phyloP scores from a whole-genome alignment of 2,113 vertebrate genomes.

The Caretta caretta region DNA sequence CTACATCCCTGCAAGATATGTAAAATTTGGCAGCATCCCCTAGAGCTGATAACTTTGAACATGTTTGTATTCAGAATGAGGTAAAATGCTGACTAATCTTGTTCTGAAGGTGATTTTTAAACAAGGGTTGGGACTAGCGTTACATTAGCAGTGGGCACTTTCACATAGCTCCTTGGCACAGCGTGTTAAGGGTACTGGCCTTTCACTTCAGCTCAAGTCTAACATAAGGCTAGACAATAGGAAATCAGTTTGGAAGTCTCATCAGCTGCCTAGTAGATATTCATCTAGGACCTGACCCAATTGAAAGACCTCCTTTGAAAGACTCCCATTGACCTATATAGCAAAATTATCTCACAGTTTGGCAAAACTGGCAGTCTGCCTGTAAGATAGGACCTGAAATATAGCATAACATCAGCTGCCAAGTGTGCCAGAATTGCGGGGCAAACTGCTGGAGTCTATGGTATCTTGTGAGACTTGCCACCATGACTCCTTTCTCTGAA shows the following conservation, averaged over 20 bases:
- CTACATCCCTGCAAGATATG: not conserved
- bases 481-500: constrained; percentile 8
- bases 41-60: not conserved
- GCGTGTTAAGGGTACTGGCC: not conserved
- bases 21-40: not conserved
- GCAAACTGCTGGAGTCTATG: not conserved
- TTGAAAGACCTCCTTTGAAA: not conserved
- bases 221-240: not conserved
- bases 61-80: not conserved
- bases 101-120: not conserved
- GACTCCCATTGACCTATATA: not conserved
- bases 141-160: not conserved
- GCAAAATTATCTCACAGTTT: not conserved
- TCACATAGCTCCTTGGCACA: not conserved
- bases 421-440: not conserved
- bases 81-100: rapidly evolving
- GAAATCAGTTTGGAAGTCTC: not conserved
- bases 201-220: not conserved
- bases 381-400: not conserved
- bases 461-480: not conserved
- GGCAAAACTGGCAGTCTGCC: not conserved
- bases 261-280: not conserved
- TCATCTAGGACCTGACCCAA: not conserved
- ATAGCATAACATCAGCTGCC: not conserved
- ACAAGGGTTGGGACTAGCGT: not conserved